Evolutionary conservation across 2,888 invertebrate species (phyloP), one percentile per base, ranked within the genome.

Genomic region (Adelphocoris suturalis): DNA sequence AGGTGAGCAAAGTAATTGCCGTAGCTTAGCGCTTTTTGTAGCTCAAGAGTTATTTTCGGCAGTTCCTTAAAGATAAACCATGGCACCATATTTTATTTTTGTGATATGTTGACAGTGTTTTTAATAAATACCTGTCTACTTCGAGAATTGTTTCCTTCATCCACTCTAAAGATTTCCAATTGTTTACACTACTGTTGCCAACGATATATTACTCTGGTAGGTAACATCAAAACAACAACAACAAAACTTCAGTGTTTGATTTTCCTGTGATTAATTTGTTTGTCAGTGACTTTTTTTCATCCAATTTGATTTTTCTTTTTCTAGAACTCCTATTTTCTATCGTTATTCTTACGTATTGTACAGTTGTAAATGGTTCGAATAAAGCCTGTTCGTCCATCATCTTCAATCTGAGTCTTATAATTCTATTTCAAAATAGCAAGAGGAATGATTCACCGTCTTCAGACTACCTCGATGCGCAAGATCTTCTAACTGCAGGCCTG

Each of bases 231-330:
- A 68, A 68, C 68, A 68, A 7, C 23, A 68, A 68, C 68, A 68
- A 68, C 68, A 23, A 68, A 68, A 68, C 68, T 68, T 68, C 68
- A 68, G 27, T 68, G 23, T 68, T 68, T 68, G 23, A 23, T 23
- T 68, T 68, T 68, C 68, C 27, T 9, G 23, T 68, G 68, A 68
- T 68, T 68, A 23, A 68, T 68, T 68, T 68, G 27, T 23, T 19
- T 68, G 68, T 57, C n/a, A n/a, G 68, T 68, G 68, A 68, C 23
- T 68, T 23, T 23, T 68, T 68, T 19, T 68, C 23, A 68, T 12
- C 11, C 68, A 12, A 23, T 68, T 68, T 23, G 23, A 23, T 37
- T 37, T 37, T 37, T 37, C 37, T 2, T 37, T 0, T 23, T 23
- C 68, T 23, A 68, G 19, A 19, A 68, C 23, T 68, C 68, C 9